A percentile compares a stretch with the other conserved stretches of the same genome.
Conservation (phyloP, 2,113 vertebrate species). For the Grammomys dolichurus region DNA sequence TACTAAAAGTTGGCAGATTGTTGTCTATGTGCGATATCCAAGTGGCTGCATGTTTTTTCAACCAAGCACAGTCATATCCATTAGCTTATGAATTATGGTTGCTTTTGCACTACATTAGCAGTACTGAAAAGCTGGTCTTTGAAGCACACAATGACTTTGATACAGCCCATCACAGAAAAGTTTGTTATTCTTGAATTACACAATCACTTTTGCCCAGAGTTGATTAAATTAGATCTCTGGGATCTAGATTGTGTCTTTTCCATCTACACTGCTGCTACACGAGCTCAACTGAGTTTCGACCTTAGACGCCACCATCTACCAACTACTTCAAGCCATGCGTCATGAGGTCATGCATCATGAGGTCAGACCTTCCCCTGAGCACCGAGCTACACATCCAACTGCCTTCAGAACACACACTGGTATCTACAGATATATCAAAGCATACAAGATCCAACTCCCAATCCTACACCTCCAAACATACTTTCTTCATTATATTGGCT, state of each 20-base stretch:
- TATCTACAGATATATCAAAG: background rate
- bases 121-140: background rate
- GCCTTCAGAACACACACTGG: background rate
- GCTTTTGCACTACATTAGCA: background rate
- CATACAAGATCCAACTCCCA: background rate
- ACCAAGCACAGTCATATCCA: background rate
- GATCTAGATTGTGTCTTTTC: background rate
- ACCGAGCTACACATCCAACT: background rate
- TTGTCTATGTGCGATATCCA: background rate
- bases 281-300: background rate
- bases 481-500: background rate
- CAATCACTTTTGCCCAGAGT: background rate
- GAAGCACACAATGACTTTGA: background rate
- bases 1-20: background rate
- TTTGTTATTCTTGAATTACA: slow-evolving; percentile 2
- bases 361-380: background rate
- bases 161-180: background rate
- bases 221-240: background rate
- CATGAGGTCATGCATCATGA: background rate
- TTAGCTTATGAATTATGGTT: background rate
- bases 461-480: background rate
- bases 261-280: background rate
- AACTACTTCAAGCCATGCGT: background rate
- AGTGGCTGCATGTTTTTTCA: background rate
- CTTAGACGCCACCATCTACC: background rate